Evolutionary conservation across 1,140 invertebrate species (phyloP), one percentile per base, ranked within the genome.

Genomic region (Lethrus apterus): DNA sequence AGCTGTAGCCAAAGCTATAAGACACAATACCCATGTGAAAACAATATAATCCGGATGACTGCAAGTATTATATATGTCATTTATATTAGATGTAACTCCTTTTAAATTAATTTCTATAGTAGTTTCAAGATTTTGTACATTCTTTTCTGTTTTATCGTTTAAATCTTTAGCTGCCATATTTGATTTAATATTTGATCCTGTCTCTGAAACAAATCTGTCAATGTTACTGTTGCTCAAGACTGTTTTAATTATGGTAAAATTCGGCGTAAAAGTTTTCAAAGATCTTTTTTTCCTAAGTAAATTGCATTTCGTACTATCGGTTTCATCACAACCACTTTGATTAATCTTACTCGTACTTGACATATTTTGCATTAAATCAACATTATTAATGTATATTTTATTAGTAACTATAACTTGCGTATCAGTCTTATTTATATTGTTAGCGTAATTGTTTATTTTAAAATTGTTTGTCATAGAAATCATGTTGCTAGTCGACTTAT

Each of bases 11-110:
- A 93, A 70, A 0, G 89, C 86, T 0, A 95, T 84, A 24, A 96
- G 74, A 47, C 88, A 92, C n/a, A 96, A 69, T 15, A 95, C 84
- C 88, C 91, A 95, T 0, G 89, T 91, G 65, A 92, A 91, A 1
- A 94, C 84, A 7, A 93, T 81, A 61, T 94, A 95, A 65, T 95
- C 89, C 0, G 87, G 86, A 49, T 80, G 74, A 17, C 11, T 11
- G 20, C 46, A 48, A 8, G 14, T 4, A 2, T 2, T 11, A 20
- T 46, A 20, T 7, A 36, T 23, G 18, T 38, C 5, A 11, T 11
- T n/a, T 34, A 7, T 29, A 8, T 29, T 4, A n/a, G 5, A n/a
- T 7, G 13, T 34, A 11, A 5, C 32, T 34, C 7, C 10, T 4
- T n/a, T 13, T 34, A 13, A 7, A 13, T 10, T 10, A 24, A 10